phyloP scores from a whole-genome alignment of 2,113 vertebrate species.

The Sterrhoptilus dennistouni region DNA sequence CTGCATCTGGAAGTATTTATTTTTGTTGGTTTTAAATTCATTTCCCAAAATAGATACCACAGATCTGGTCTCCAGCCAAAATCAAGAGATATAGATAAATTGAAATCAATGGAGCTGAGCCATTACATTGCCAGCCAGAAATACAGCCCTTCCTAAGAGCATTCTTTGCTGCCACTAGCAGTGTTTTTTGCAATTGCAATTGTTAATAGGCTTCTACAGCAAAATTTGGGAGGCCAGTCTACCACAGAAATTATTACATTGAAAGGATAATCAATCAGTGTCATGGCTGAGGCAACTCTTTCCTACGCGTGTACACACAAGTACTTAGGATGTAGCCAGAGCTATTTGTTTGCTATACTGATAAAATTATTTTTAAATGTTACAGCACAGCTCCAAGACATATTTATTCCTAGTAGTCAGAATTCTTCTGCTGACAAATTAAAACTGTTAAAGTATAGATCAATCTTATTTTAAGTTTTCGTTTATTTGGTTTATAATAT shows the following conservation, averaged over 20 bases:
- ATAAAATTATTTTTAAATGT: not conserved
- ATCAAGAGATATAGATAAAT: constrained; percentile 42
- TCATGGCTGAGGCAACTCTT: not conserved
- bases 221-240: not conserved
- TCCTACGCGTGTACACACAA: not conserved
- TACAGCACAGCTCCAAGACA: not conserved
- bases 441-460: not conserved
- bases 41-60: constrained; percentile 39
- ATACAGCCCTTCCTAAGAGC: not conserved
- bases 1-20: constrained; percentile 68
- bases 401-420: not conserved
- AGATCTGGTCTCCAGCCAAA: constrained; percentile 32
- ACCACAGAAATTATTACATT: not conserved
- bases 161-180: not conserved
- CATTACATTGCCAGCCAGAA: not conserved
- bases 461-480: not conserved
- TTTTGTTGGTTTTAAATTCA: constrained; percentile 38
- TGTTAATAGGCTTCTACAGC: not conserved
- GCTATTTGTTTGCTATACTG: not conserved
- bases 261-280: not conserved
- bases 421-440: not conserved
- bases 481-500: not conserved
- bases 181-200: not conserved
- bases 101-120: not conserved
- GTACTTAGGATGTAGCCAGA: not conserved